Base-by-base conservation (phyloP, 2,888 invertebrate species). In the Lepas anatifera region DNA sequence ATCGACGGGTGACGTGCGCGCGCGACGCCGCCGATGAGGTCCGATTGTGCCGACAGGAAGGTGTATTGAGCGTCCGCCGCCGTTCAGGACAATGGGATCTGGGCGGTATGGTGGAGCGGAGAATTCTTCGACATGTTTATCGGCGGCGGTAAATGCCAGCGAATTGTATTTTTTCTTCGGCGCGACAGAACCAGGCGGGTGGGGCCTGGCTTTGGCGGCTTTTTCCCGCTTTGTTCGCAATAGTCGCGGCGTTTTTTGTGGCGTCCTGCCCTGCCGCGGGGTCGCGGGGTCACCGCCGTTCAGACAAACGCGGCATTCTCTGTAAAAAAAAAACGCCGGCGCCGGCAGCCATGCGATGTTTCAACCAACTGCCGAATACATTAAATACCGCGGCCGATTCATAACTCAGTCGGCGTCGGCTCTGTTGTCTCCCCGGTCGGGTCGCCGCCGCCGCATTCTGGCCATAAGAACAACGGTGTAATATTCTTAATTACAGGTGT, bases 381-480 rank as follows among this genome's bases (percentile, higher is more conserved):
- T 32, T 58, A 32, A 58, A 58, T 58, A 32, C 58, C 48, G 2
- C 22, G n/a, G n/a, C 22, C 58, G 58, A 58, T 58, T 58, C 29
- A 58, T 58, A 58, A 58, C 32, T 58, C 58, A 58, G 58, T 4
- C 58, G 32, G 22, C 32, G n/a, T 25, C 32, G 58, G 18, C 18
- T 18, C 58, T 22, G 29, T 32, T 32, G 58, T 58, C 58, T 16
- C 58, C 32, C 58, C 22, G 32, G 29, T 58, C 58, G 32, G 32
- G 29, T 32, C 18, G 6, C 1, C 16, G 18, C 58, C 25, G 58
- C 58, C 58, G 58, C 58, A 58, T 58, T 58, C 58, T 32, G 58
- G 32, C 32, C 58, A 58, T 58, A 58, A 58, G 58, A 58, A 58
- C 58, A 58, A 58, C 58, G 58, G 58, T 58, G 58, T 58, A 58